Evolutionary conservation across 2,797 vertebrate genomes (phyloP).

Genomic region (Scleropages formosus): DNA sequence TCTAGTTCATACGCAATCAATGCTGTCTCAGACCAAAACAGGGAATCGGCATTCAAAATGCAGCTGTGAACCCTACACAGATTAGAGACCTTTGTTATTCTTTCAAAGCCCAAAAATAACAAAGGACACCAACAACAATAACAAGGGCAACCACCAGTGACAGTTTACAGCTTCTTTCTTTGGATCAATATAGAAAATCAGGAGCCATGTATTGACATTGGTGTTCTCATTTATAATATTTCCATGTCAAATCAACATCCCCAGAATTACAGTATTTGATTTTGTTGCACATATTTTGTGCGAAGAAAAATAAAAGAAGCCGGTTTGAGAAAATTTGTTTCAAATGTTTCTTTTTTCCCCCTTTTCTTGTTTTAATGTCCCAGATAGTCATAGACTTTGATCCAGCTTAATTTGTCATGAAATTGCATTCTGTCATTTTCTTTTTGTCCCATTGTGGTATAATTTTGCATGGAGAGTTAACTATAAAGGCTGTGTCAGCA

Average conservation of each 20-base stretch:
- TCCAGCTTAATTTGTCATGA: neutral
- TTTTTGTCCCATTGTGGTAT: neutral
- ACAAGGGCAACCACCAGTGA: too few relatives aligned
- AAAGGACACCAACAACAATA: too few relatives aligned
- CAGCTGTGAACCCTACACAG: too few relatives aligned
- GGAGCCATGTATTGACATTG: neutral
- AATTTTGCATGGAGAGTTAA: neutral
- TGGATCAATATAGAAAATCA: slow-evolving; percentile 1
- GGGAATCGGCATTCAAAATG: too few relatives aligned
- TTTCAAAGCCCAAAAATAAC: too few relatives aligned
- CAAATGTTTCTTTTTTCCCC: too few relatives aligned
- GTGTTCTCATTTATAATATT: neutral
- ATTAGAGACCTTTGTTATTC: too few relatives aligned
- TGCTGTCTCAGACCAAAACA: too few relatives aligned
- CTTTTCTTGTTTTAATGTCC: neutral
- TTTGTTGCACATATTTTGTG: too few relatives aligned
- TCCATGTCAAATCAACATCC: neutral
- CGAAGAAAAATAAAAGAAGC: neutral
- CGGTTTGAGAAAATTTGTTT: neutral
- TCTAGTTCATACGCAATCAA: too few relatives aligned
- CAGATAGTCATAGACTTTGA: neutral
- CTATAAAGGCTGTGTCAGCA: too few relatives aligned
- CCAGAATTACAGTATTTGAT: neutral
- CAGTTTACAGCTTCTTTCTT: too few relatives aligned
- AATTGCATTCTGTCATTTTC: neutral